These are phyloP conservation scores for Labia minor DNA, from an alignment of 2,888 invertebrate genomes.

Conservation along the genomic window DNA sequence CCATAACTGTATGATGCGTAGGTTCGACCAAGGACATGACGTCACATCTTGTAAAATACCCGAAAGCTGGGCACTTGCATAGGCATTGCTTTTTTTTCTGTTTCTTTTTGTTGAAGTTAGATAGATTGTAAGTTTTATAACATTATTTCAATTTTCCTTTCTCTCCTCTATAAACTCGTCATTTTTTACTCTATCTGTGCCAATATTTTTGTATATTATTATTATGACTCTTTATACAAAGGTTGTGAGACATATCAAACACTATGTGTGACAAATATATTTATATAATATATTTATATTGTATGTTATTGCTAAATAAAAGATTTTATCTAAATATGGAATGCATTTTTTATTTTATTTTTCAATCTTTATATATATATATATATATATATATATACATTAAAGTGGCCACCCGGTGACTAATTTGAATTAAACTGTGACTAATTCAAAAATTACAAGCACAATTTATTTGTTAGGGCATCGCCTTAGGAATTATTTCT, in stretches of 20 bases:
- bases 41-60: neutral
- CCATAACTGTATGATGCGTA: conserved; percentile 7
- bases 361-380: no score
- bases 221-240: neutral
- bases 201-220: neutral
- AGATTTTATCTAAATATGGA: neutral
- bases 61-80: conserved; percentile 3
- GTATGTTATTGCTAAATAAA: conserved; percentile 13
- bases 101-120: neutral
- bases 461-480: neutral
- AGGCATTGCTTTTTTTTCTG: neutral
- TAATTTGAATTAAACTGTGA: neutral
- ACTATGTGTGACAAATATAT: neutral
- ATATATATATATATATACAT: no score
- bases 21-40: neutral
- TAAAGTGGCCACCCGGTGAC: no score
- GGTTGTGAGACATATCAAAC: neutral
- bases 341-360: neutral
- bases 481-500: no score
- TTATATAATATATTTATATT: conserved; percentile 13
- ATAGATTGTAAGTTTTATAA: neutral
- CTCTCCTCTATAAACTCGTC: no score
- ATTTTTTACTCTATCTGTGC: neutral
- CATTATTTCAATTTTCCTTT: no score
- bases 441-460: neutral